Evolutionary conservation across 2,797 vertebrate genomes (phyloP).

Genomic region (Nyctibius grandis): DNA sequence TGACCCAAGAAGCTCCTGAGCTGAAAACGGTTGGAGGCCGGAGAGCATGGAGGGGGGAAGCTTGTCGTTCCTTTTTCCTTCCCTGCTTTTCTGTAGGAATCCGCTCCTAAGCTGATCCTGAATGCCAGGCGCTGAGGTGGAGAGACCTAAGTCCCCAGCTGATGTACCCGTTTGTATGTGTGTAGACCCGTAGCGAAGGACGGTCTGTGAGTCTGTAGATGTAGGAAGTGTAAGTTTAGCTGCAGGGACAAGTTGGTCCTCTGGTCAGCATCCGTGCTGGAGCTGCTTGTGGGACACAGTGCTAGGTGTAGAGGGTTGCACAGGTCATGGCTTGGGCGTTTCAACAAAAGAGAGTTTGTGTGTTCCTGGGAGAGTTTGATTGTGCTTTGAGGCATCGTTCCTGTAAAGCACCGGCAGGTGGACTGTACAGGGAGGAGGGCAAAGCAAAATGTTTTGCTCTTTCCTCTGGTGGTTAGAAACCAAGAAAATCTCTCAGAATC

Average conservation of each 20-base stretch:
- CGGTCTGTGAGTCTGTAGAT: background rate
- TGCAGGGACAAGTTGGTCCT: background rate
- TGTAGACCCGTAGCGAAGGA: background rate
- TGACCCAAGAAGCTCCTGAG: background rate
- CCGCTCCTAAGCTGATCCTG: background rate
- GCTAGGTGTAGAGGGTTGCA: background rate
- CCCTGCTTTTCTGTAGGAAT: background rate
- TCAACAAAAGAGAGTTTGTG: background rate
- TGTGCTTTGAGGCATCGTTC: accelerated
- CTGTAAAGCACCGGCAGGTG: accelerated
- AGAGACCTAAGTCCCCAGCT: background rate
- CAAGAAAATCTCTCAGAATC: background rate
- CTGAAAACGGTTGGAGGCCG: background rate
- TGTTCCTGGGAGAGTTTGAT: background rate
- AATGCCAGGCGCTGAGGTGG: background rate
- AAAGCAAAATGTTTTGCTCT: background rate
- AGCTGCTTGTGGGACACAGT: background rate
- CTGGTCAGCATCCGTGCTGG: background rate
- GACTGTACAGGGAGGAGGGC: background rate
- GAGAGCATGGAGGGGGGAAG: background rate
- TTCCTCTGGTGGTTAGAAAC: background rate
- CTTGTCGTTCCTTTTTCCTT: background rate
- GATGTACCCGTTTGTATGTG: accelerated
- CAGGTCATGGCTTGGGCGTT: background rate
- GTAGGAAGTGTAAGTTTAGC: background rate